phyloP scores from a whole-genome alignment of 2,797 vertebrate genomes.

The Rhabdophis nuchalis region DNA sequence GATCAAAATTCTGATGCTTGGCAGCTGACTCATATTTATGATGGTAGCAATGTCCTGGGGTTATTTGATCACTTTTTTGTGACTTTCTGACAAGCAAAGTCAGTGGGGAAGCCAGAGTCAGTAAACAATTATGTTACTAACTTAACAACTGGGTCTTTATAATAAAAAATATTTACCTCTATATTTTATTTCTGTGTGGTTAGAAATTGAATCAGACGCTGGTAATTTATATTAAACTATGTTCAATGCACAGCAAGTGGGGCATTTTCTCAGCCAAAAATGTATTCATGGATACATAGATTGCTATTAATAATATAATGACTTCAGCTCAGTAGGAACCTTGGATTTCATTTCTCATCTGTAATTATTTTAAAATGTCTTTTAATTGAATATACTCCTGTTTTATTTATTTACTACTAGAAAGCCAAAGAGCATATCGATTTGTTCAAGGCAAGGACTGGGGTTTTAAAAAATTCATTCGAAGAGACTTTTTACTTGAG shows the following conservation, averaged over 20 bases:
- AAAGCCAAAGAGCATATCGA: slow-evolving; percentile 99
- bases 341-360: not conserved
- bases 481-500: slow-evolving; percentile 97
- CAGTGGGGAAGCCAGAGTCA: not conserved
- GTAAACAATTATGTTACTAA: not conserved
- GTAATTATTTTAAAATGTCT: slow-evolving; percentile 10
- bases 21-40: not conserved
- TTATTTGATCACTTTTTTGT: not conserved
- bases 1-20: not conserved
- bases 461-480: slow-evolving; percentile 99
- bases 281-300: not conserved
- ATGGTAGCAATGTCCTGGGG: not conserved
- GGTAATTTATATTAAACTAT: not conserved
- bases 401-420: slow-evolving; percentile 68
- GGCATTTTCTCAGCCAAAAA: not conserved
- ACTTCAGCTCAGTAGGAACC: not conserved
- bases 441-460: slow-evolving; percentile 99
- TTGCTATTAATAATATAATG: slow-evolving; percentile 1
- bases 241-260: not conserved
- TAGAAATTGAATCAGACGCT: not conserved
- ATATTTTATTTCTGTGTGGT: not conserved
- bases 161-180: not conserved
- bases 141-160: not conserved
- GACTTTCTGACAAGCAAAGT: not conserved
- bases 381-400: slow-evolving; percentile 27